Base-by-base conservation (phyloP, 1,140 invertebrate species). In the Hirudo medicinalis region DNA sequence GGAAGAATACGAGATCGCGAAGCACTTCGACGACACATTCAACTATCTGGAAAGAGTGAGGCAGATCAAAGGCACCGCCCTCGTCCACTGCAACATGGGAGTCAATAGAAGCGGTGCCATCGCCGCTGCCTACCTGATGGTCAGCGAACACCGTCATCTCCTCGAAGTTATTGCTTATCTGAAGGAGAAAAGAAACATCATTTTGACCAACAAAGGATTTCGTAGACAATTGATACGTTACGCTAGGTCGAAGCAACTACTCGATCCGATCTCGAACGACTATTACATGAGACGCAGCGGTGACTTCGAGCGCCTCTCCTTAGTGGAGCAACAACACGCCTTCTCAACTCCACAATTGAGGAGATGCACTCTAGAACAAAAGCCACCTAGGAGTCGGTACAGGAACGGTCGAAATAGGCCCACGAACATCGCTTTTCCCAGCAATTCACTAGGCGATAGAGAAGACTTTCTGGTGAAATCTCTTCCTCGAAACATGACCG, bases 61-160 rank as follows among this genome's bases (percentile, higher is more conserved):
- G 63, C 29, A 49, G n/a, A n/a, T 25, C 17, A 57, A 63, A 25
- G 70, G 70, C 57, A 71, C 27, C 6, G 73, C 57, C 27, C 67
- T 74, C 22, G 70, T 74, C 8, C 73, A 74, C 66, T 74, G 73
- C 40, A 74, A 74, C 53, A 72, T 74, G 27, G 73, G 73, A 29
- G 66, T 74, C 25, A 74, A 74, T 36, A 27, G 73, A 40, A 74
- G 73, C 54, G 73, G 73, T 9, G 73, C 73, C 25, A 54, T 74
- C 13, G 60, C 55, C 43, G 73, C 73, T 0, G 70, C 73, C 20
- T 74, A 74, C 32, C 57, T 74, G 19, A 71, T 74, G 73, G 70
- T 55, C 36, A 49, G 70, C 54, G 68, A 71, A 43, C 20, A 54
- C 11, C 73, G 54, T 20, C n/a, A 40, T 13, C 73, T 74, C 17